Conservation (phyloP, 2,797 vertebrate genomes). For the Microctenopoma lineatum region DNA sequence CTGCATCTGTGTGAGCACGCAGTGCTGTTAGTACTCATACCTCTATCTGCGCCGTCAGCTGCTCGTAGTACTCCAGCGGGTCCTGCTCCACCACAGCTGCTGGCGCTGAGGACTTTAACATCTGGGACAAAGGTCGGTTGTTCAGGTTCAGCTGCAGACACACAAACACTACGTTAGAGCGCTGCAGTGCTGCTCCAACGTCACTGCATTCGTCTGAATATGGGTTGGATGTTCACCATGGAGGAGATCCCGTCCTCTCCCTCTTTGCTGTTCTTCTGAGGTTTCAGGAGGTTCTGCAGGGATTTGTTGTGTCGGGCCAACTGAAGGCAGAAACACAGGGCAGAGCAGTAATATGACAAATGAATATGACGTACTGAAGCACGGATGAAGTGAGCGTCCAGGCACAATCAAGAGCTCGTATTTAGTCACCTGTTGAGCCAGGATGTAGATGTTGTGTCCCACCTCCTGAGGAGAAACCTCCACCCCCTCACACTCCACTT, state of each 20-base stretch:
- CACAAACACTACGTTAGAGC: neutral
- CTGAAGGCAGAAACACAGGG: conserved; percentile 73
- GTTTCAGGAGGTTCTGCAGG: conserved; percentile 91
- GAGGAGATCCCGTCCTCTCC: conserved; percentile 94
- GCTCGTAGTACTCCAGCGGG: conserved; percentile 91
- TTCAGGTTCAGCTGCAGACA: conserved; percentile 90
- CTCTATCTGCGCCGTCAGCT: conserved; percentile 94
- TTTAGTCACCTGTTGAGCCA: conserved; percentile 91
- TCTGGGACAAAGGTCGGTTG: conserved; percentile 93
- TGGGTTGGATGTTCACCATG: conserved; percentile 84
- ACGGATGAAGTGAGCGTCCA: too few species aligned
- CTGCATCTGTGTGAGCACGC: too few species aligned
- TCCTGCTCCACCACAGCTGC: conserved; percentile 89
- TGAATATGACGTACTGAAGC: too few species aligned
- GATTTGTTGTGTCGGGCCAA: conserved; percentile 94
- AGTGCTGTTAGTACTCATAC: conserved; percentile 55
- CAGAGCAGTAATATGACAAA: too few species aligned
- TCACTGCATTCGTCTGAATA: neutral
- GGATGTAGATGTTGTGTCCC: conserved; percentile 98
- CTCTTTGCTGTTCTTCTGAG: conserved; percentile 88
- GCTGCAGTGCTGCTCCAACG: neutral
- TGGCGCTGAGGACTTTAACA: conserved; percentile 89
- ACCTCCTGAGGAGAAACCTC: conserved; percentile 94
- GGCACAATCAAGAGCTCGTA: conserved; percentile 5
- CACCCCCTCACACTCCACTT: conserved; percentile 87